phyloP scores from a whole-genome alignment of 1,140 invertebrate genomes.

The Drosophila saltans region DNA sequence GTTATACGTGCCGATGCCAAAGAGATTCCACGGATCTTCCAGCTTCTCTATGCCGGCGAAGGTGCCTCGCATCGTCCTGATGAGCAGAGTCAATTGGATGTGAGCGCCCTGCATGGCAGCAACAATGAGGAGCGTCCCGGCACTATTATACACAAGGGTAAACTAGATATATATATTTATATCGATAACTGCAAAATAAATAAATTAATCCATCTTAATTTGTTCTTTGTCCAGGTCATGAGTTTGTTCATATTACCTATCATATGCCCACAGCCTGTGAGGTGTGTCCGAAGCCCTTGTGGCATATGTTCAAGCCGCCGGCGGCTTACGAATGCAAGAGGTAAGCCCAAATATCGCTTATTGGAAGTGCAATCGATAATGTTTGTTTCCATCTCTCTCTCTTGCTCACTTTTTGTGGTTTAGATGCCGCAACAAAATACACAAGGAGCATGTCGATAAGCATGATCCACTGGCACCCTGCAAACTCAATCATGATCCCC shows the following conservation, averaged over 20 bases:
- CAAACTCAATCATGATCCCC: constrained; percentile 97
- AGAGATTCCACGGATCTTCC: constrained; percentile 99
- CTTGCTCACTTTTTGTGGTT: background rate
- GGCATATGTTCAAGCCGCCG: constrained; percentile 98
- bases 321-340: constrained; percentile 97
- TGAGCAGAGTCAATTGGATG: constrained; percentile 85
- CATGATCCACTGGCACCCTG: constrained; percentile 93
- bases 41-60: constrained; percentile 96
- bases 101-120: constrained; percentile 83
- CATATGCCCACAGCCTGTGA: constrained; percentile 99
- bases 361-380: background rate
- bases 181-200: background rate
- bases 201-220: background rate
- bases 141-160: constrained; percentile 91
- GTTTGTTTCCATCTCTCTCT: background rate
- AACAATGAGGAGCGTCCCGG: constrained; percentile 89
- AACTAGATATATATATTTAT: background rate
- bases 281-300: constrained; percentile 97
- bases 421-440: constrained; percentile 97
- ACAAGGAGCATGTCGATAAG: constrained; percentile 96
- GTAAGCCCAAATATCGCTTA: constrained; percentile 79
- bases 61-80: constrained; percentile 94
- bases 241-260: constrained; percentile 97
- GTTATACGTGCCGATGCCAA: constrained; percentile 98
- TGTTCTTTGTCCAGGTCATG: constrained; percentile 88